These are phyloP conservation scores for Pammene aurita DNA, from an alignment of 2,888 invertebrate species.

Conservation along the genomic window DNA sequence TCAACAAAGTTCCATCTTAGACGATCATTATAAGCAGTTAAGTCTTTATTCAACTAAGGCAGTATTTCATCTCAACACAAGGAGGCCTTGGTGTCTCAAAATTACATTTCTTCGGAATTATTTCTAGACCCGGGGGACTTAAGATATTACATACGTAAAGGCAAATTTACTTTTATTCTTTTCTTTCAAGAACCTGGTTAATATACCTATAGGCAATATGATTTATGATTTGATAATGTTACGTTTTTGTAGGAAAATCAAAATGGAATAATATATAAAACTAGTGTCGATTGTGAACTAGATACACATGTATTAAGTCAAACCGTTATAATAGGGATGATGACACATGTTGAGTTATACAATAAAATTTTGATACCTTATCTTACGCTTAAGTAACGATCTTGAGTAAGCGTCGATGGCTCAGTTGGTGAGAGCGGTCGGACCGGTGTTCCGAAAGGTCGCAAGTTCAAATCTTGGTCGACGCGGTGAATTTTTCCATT, in stretches of 20 bases:
- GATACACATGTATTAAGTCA: no score
- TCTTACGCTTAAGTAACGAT: no score
- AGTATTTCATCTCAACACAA: conserved; percentile 2
- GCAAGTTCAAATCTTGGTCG: no score
- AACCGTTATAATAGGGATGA: no score
- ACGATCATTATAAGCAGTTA: not conserved
- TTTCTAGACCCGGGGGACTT: conserved; percentile 18
- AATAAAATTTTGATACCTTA: no score
- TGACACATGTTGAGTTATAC: no score
- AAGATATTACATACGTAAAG: conserved; percentile 23
- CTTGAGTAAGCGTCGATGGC: no score
- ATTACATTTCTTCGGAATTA: conserved; percentile 35
- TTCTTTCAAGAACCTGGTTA: conserved; percentile 1
- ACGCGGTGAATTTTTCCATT: no score
- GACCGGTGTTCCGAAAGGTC: no score
- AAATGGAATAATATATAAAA: no score
- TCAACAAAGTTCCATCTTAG: not conserved
- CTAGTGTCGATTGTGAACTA: no score
- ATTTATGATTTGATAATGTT: not conserved
- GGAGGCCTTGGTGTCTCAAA: conserved; percentile 18
- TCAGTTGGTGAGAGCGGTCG: no score
- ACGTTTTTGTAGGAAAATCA: not conserved
- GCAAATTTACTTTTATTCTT: conserved; percentile 13
- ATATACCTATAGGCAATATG: not conserved
- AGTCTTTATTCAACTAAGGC: not conserved